These are phyloP conservation scores for Nibea coibor DNA, from an alignment of 2,113 vertebrate genomes.

Conservation along the genomic window DNA sequence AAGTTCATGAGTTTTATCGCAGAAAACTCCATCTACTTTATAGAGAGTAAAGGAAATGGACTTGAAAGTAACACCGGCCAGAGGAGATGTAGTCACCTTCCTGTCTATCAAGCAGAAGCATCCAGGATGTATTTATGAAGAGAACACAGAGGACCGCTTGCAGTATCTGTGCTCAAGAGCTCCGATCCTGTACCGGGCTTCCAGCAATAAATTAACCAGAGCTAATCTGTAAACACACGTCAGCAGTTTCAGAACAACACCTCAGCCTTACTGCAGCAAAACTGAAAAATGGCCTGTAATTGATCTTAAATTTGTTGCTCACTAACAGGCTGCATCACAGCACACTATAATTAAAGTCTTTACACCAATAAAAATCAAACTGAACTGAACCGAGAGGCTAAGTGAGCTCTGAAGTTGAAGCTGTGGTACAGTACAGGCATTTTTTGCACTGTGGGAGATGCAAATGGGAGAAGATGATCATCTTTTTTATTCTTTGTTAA, in stretches of 20 bases:
- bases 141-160: not conserved
- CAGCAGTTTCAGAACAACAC: constrained; percentile 19
- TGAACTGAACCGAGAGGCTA: not conserved
- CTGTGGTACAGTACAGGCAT: not conserved
- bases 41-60: constrained; percentile 1
- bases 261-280: not conserved
- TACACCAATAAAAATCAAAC: not conserved
- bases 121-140: not conserved
- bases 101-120: too few relatives aligned
- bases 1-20: not conserved
- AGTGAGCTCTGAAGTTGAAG: not conserved
- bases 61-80: not conserved
- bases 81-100: not conserved
- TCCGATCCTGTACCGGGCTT: too few relatives aligned
- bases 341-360: not conserved
- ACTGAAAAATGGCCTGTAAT: not conserved
- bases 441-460: not conserved
- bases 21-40: not conserved
- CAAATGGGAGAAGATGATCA: not conserved
- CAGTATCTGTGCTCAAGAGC: too few relatives aligned
- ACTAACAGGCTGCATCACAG: not conserved
- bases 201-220: constrained; percentile 21
- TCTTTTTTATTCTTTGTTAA: not conserved
- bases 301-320: not conserved
- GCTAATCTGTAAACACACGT: constrained; percentile 20